phyloP scores from a whole-genome alignment of 2,113 vertebrate genomes.

The Sinocyclocheilus anophthalmus region DNA sequence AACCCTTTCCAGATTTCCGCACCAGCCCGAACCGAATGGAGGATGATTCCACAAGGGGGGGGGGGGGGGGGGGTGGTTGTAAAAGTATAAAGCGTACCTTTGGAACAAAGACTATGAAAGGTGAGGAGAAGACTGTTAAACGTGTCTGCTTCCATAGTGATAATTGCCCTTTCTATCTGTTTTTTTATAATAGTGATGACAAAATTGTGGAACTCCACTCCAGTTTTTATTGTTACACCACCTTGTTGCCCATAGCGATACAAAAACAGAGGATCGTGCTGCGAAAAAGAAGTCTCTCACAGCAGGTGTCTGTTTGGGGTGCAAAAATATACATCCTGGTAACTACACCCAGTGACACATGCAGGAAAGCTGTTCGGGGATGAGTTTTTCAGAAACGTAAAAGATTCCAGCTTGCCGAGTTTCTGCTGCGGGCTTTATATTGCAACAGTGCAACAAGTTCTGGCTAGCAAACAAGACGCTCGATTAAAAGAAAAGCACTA shows the following conservation, averaged over 20 bases:
- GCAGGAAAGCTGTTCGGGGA: constrained; percentile 4
- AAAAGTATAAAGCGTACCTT: constrained; percentile 32
- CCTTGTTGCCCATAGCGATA: constrained; percentile 49
- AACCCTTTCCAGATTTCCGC: constrained; percentile 75
- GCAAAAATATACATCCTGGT: constrained; percentile 34
- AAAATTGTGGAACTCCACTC: constrained; percentile 43
- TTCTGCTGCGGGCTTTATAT: background rate
- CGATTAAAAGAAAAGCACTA: background rate
- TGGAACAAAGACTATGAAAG: constrained; percentile 21
- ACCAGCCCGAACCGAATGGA: constrained; percentile 51
- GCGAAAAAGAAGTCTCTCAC: background rate
- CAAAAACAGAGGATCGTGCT: constrained; percentile 39
- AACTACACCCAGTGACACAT: constrained; percentile 27
- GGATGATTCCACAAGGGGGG: background rate
- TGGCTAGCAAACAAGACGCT: background rate
- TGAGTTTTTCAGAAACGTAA: constrained; percentile 12
- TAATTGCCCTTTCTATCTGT: constrained; percentile 31
- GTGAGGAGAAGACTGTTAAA: constrained; percentile 39
- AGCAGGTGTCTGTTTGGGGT: constrained; percentile 37
- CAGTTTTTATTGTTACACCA: constrained; percentile 44
- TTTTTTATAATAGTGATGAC: constrained; percentile 47
- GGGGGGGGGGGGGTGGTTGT: constrained; percentile 14
- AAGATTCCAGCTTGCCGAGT: background rate
- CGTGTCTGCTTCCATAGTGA: constrained; percentile 45
- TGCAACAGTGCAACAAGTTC: constrained; percentile 29